A percentile compares a stretch with the other conserved stretches of the same genome.
Evolutionary conservation across 92 coral and sea anemone genomes (phyloP).

Genomic region (Virgularia gustaviana): DNA sequence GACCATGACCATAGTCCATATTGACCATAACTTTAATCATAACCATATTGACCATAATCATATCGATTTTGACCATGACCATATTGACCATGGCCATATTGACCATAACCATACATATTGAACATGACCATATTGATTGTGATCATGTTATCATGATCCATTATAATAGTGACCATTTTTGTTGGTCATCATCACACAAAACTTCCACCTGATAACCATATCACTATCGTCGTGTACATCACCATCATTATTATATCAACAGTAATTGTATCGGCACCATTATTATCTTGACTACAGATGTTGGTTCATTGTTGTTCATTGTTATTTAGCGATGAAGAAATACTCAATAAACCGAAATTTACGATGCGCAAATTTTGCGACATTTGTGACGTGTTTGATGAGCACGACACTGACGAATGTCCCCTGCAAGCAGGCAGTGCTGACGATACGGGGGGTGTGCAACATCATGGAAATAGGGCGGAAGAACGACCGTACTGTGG

Average conservation of each 20-base stretch:
- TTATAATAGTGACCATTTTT: too few species aligned
- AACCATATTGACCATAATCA: not conserved
- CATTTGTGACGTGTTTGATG: slow-evolving; percentile 92
- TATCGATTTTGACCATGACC: not conserved
- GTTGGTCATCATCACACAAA: too few species aligned
- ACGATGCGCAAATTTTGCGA: slow-evolving; percentile 88
- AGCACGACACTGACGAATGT: slow-evolving; percentile 95
- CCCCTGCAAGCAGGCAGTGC: slow-evolving; percentile 90
- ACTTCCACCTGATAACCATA: too few species aligned
- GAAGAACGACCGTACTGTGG: slow-evolving; percentile 89
- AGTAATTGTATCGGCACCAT: not conserved
- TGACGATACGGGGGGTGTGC: slow-evolving; percentile 70
- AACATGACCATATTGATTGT: not conserved
- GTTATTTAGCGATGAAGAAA: slow-evolving; percentile 75
- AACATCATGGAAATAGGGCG: slow-evolving; percentile 75
- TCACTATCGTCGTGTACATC: slow-evolving; percentile 1
- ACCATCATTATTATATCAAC: not conserved
- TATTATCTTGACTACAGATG: too few species aligned
- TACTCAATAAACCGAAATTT: slow-evolving; percentile 59
- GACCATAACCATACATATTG: not conserved
- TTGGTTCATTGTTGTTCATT: not conserved
- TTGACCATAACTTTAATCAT: too few species aligned
- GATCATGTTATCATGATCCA: too few species aligned
- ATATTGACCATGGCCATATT: not conserved
- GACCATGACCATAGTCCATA: too few species aligned